Conservation (phyloP, 1,140 invertebrate species). For the Drosophila leontia region DNA sequence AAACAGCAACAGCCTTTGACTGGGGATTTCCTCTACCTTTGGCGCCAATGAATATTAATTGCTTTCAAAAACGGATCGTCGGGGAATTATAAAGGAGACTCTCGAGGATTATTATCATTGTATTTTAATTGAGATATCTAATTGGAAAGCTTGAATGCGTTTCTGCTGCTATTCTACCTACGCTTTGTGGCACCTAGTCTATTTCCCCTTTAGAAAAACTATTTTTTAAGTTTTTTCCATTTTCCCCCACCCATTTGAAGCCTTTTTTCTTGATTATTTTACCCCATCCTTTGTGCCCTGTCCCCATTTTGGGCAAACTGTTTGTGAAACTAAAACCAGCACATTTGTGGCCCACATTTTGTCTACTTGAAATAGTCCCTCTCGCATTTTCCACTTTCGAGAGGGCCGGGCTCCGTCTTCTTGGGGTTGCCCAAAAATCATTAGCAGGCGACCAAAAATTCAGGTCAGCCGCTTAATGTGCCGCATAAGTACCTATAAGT, state of each 20-base stretch:
- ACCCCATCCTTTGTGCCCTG: conserved; percentile 1
- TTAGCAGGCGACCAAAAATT: conserved; percentile 60
- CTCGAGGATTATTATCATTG: neutral
- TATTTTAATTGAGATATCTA: neutral
- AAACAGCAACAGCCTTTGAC: conserved; percentile 18
- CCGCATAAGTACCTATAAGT: conserved; percentile 78
- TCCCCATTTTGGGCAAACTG: conserved; percentile 14
- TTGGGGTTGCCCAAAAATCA: conserved; percentile 54
- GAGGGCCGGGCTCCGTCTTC: neutral
- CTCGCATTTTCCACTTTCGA: conserved; percentile 7
- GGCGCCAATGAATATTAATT: conserved; percentile 39
- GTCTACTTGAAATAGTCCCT: conserved; percentile 17
- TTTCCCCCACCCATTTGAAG: neutral
- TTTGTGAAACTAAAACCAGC: conserved; percentile 21
- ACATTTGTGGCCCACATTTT: conserved; percentile 31
- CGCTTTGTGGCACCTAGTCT: neutral
- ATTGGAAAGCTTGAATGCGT: neutral
- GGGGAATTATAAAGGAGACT: neutral
- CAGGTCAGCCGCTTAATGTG: conserved; percentile 74
- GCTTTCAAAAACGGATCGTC: conserved; percentile 8
- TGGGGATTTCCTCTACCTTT: neutral
- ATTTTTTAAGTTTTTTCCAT: neutral
- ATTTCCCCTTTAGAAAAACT: neutral
- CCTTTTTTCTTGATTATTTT: neutral
- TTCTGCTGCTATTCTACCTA: neutral